Evolutionary conservation across 2,113 vertebrate genomes (phyloP).

Genomic region (Varanus salvator): DNA sequence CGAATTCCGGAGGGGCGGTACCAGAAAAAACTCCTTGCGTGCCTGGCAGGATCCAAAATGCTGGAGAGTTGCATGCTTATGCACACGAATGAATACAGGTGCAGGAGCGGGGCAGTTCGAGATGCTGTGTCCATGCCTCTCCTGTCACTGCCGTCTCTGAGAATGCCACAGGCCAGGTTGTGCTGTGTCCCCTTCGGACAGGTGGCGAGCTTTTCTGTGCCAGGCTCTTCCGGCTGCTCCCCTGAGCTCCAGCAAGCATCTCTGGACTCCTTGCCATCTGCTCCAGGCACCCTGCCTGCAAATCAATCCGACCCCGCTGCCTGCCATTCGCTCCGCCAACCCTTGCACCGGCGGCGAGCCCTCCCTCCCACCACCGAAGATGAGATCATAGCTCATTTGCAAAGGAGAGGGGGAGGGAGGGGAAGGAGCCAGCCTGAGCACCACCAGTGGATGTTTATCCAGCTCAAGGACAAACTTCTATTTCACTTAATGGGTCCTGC

Average conservation of each 20-base stretch:
- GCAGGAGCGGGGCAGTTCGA: too few species aligned
- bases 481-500: slow-evolving; percentile 81
- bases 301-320: not conserved
- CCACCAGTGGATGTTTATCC: slow-evolving; percentile 62
- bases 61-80: not conserved
- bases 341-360: not conserved
- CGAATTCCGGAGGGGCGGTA: too few species aligned
- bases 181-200: too few species aligned
- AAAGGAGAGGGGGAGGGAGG: not conserved
- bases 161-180: not conserved
- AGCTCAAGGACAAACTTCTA: slow-evolving; percentile 82
- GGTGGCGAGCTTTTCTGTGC: not conserved
- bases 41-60: too few species aligned
- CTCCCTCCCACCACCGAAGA: not conserved
- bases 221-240: not conserved
- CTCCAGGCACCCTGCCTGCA: not conserved
- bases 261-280: not conserved
- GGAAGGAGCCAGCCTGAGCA: slow-evolving; percentile 70
- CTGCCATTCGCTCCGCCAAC: not conserved
- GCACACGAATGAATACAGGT: too few species aligned
- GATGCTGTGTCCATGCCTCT: not conserved
- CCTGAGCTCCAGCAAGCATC: not conserved
- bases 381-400: slow-evolving; percentile 79
- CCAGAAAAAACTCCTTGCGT: too few species aligned
- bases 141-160: not conserved